phyloP scores from a whole-genome alignment of 2,113 vertebrate genomes.

The Camelus dromedarius region DNA sequence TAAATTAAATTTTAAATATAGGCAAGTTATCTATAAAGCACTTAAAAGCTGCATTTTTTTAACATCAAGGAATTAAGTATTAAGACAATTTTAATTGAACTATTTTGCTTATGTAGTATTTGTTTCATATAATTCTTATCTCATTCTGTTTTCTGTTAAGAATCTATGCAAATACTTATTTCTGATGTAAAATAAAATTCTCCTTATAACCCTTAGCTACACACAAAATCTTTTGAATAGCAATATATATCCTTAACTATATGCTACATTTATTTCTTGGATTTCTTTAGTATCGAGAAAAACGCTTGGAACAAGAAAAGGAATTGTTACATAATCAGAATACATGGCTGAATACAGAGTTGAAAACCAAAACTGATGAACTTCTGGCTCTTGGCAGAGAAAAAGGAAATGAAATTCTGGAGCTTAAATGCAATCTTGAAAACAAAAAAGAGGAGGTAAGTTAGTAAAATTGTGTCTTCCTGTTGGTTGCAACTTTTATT shows the following conservation, averaged over 20 bases:
- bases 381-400: constrained; percentile 93
- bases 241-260: not conserved
- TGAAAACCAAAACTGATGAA: constrained; percentile 97
- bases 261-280: not conserved
- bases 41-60: not conserved
- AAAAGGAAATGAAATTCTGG: constrained; percentile 96
- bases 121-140: not conserved
- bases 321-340: constrained; percentile 94
- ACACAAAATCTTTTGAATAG: not conserved
- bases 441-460: constrained; percentile 96
- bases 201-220: not conserved
- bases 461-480: not conserved
- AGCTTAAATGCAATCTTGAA: constrained; percentile 94
- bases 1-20: constrained; percentile 20
- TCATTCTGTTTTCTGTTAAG: constrained; percentile 48
- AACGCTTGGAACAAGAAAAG: constrained; percentile 97
- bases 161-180: not conserved
- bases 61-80: not conserved
- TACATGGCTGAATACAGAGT: constrained; percentile 93
- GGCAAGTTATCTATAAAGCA: not conserved
- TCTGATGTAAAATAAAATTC: constrained; percentile 29
- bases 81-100: constrained; percentile 4
- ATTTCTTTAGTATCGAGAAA: constrained; percentile 93
- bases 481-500: not conserved
- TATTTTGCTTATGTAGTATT: not conserved